Conservation (phyloP, 2,797 vertebrate genomes). For the Myioborus miniatus region DNA sequence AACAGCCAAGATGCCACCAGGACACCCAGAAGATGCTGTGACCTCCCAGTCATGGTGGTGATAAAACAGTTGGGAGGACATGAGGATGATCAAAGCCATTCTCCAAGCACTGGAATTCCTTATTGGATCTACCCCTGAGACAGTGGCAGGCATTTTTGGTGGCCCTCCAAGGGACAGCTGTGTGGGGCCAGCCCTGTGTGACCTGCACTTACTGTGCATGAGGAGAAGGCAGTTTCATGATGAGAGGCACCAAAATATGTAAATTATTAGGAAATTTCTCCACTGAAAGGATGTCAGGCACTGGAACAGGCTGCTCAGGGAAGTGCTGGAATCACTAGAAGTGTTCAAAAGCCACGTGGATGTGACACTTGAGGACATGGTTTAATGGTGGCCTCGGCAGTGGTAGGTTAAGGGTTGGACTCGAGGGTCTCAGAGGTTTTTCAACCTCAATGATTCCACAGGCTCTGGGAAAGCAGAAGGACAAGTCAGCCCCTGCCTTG, state of each 20-base stretch:
- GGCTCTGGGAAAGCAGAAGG: not conserved
- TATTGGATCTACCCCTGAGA: not conserved
- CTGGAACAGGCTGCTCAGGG: not conserved
- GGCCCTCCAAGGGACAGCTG: not conserved
- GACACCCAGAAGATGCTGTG: not conserved
- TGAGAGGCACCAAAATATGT: accelerated
- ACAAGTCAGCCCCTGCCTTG: not conserved
- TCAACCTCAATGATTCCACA: not conserved
- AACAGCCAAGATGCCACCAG: not conserved
- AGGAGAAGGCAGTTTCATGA: not conserved
- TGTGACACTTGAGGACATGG: not conserved
- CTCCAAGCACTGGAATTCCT: not conserved
- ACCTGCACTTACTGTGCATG: not conserved
- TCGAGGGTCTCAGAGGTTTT: not conserved
- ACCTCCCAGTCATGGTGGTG: not conserved
- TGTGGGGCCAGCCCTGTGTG: not conserved
- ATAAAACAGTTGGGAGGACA: not conserved
- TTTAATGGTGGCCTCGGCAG: not conserved
- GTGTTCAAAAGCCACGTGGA: not conserved
- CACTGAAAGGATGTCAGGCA: not conserved
- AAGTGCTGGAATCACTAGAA: not conserved
- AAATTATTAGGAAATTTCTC: not conserved
- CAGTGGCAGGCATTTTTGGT: not conserved
- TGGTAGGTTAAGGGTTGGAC: not conserved
- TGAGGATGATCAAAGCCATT: not conserved